Conservation (phyloP, 2,888 invertebrate species). For the Argynnis bischoffii region DNA sequence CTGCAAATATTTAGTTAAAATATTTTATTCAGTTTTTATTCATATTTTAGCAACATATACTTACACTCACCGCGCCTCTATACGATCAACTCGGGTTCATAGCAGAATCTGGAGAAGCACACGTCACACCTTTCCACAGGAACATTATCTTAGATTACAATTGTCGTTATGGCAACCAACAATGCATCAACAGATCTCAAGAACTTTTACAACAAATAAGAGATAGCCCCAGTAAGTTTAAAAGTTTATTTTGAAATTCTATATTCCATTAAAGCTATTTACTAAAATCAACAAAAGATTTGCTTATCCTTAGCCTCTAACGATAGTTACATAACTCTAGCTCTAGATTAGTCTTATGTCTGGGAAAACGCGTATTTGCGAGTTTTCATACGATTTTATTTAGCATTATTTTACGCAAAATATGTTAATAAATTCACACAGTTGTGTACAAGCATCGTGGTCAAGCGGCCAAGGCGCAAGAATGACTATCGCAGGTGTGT, state of each 20-base stretch:
- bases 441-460: no score
- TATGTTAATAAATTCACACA: no score
- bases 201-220: slow-evolving; percentile 57
- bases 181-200: slow-evolving; percentile 58
- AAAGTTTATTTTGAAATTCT: background rate
- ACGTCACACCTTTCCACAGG: slow-evolving; percentile 69
- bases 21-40: background rate
- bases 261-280: background rate
- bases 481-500: no score
- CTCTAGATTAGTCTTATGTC: no score
- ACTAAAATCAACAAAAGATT: no score
- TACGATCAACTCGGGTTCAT: slow-evolving; percentile 65
- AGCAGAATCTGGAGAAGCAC: slow-evolving; percentile 51
- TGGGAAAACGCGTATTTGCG: no score
- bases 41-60: slow-evolving; percentile 55
- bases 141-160: slow-evolving; percentile 67
- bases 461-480: no score
- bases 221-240: slow-evolving; percentile 67
- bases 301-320: no score
- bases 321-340: no score
- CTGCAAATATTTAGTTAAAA: no score
- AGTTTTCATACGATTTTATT: no score
- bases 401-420: no score
- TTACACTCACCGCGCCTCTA: slow-evolving; percentile 61
- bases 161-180: slow-evolving; percentile 64